These are phyloP conservation scores for Coelopa pilipes DNA, from an alignment of 2,888 invertebrate genomes.

Conservation along the genomic window DNA sequence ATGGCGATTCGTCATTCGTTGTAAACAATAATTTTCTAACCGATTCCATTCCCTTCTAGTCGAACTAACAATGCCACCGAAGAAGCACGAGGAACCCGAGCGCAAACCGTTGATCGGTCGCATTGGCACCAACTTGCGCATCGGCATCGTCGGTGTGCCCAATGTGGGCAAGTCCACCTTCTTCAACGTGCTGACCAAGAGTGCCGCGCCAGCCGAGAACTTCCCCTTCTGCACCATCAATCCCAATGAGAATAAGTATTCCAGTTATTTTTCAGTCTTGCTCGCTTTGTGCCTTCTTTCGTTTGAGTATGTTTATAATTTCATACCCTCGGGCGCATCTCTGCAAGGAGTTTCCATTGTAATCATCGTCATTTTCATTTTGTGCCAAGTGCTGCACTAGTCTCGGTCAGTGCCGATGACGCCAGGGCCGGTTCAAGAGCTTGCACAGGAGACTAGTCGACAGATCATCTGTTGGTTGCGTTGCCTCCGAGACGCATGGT, in stretches of 20 bases:
- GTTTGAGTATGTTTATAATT: slow-evolving; percentile 8
- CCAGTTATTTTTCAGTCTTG: slow-evolving; percentile 28
- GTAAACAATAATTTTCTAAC: too few species aligned
- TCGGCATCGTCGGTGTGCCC: slow-evolving; percentile 92
- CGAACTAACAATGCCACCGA: slow-evolving; percentile 71
- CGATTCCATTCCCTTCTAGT: slow-evolving; percentile 6
- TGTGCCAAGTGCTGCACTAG: slow-evolving; percentile 18
- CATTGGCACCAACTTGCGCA: slow-evolving; percentile 94
- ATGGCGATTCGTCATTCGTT: too few species aligned
- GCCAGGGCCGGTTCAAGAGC: neutral
- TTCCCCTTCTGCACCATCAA: slow-evolving; percentile 99
- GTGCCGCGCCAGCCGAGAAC: slow-evolving; percentile 97
- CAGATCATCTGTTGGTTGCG: too few species aligned
- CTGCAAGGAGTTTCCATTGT: neutral
- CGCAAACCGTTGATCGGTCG: slow-evolving; percentile 92
- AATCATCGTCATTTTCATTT: slow-evolving; percentile 29
- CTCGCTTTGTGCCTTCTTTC: neutral
- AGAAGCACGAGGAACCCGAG: slow-evolving; percentile 90
- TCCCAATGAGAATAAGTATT: slow-evolving; percentile 99
- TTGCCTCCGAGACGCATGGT: neutral
- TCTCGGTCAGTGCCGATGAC: neutral
- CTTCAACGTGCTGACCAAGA: slow-evolving; percentile 98
- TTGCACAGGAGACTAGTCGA: too few species aligned
- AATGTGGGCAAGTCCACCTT: slow-evolving; percentile 99
- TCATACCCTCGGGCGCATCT: neutral